Base-by-base conservation (phyloP, 1,140 invertebrate genomes). In the Leptinotarsa texana region DNA sequence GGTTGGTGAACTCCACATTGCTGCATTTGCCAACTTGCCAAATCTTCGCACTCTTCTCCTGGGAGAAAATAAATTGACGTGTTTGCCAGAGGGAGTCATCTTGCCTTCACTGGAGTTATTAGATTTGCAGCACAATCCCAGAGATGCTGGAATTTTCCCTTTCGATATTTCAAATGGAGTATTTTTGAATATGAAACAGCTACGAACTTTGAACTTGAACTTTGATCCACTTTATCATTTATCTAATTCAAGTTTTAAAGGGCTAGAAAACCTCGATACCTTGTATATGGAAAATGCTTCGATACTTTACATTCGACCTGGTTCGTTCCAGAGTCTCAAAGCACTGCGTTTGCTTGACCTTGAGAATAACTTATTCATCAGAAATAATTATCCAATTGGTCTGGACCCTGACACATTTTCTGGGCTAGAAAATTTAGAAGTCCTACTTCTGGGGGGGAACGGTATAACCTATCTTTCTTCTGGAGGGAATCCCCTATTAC, bases 231-330 rank as follows among this genome's bases (percentile, higher is more conserved):
- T 89, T 18, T 84, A 84, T 67, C 82, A 85, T 51, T 77, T 89
- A 47, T 87, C 82, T 69, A 80, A 87, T 48, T 85, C 84, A 13
- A 86, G 86, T 5, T 89, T 89, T 74, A 80, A 75, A 33, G 87
- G 87, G 27, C 80, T 89, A 57, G 75, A 79, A 15, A 86, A 86
- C 72, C 78, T 89, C 33, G 80, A 81, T 75, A 83, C 86, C 71
- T 81, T 89, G 61, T 85, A 82, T 69, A 79, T 89, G 74, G 87
- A 88, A 81, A 88, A 88, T 79, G 85, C 84, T 4, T 86, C 87
- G 3, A 80, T 89, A 47, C 87, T 83, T 80, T 80, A 84, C 51
- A 87, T 89, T n/a, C 85, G 86, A n/a, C 76, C 81, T 27, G 82
- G 77, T 42, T 85, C 86, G 22, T 89, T 89, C 77, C 81, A 80